Evolutionary conservation across 1,140 invertebrate genomes (phyloP), one percentile per base, ranked within the genome.

Genomic region (Lordiphosa collinella): DNA sequence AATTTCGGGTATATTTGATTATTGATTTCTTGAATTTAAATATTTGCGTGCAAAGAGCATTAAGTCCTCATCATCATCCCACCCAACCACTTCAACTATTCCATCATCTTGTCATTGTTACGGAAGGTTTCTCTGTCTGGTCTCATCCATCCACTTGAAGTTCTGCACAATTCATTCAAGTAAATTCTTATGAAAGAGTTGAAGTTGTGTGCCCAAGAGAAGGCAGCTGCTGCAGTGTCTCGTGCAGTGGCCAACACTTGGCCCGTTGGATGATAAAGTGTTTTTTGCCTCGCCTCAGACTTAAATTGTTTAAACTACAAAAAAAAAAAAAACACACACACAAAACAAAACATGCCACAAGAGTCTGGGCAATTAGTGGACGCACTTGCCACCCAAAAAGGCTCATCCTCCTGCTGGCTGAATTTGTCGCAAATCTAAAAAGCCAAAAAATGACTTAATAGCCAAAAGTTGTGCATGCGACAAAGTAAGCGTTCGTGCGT

Each of bases 361-460:
- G 29, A 44, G 22, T 44, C 41, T 44, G 41, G 41, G 41, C 41
- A 44, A 44, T 44, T 44, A 44, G 41, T 44, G 41, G 41, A 10
- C 44, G 36, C 9, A 43, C 31, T 25, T 58, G 47, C 22, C 22
- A 25, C 22, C 22, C 22, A 25, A 25, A 25, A 25, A 5, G 22
- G 22, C 22, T 25, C 22, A 7, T 25, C 22, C 22, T 25, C 0
- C 6, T 25, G 22, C 9, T 51, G 53, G 56, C 49, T 47, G 71
- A 82, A 80, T 80, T 80, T 80, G 76, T 80, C 76, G 76, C 62
- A 82, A 75, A 82, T 82, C 62, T 82, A 72, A 84, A 82, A 82
- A 84, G 78, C 78, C 78, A 82, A 82, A 82, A 82, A 80, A 80
- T 80, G 76, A 82, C 76, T 80, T 80, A 80, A 80, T 80, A 80